Evolutionary conservation across 2,888 invertebrate genomes (phyloP), one percentile per base, ranked within the genome.

Genomic region (Pasiphila rectangulata): DNA sequence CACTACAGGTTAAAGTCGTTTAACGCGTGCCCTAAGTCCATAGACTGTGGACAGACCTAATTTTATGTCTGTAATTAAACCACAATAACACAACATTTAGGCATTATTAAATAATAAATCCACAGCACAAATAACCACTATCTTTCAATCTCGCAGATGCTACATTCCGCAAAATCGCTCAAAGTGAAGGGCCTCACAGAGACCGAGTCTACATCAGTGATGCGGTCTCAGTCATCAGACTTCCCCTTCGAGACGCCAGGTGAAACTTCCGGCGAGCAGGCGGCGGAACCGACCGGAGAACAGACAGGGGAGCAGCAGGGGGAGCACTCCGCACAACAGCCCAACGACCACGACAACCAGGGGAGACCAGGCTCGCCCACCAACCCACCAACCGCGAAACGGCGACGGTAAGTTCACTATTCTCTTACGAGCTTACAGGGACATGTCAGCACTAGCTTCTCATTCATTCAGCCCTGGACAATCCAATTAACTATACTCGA

Each of bases 121-220:
- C n/a, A n/a, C n/a, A n/a, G n/a, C n/a, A n/a, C n/a, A n/a, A n/a
- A n/a, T n/a, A n/a, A n/a, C n/a, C n/a, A n/a, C n/a, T n/a, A n/a
- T n/a, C n/a, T n/a, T n/a, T n/a, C n/a, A n/a, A n/a, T n/a, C 19
- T 4, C 3, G 9, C 90, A 93, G 81, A 92, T 93, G 62, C 83
- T 93, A 50, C 92, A 96, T 90, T 96, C 96, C 16, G 96, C 96
- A 1, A 95, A 95, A 75, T 93, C 94, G 77, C 90, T 96, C 38
- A 96, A 96, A 86, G 95, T 96, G 46, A 96, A 96, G 83, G 96
- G 96, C 10, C 87, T 96, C 30, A 95, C 96, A 7, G 96, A 96
- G 77, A 95, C 95, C 4, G 93, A 94, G 59, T 92, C 94, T 23
- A 93, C 94, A 39, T 93, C 94, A 7, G 81, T 94, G 44, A 93